Conservation (phyloP, 2,888 invertebrate genomes). For the Heliconius cydno region DNA sequence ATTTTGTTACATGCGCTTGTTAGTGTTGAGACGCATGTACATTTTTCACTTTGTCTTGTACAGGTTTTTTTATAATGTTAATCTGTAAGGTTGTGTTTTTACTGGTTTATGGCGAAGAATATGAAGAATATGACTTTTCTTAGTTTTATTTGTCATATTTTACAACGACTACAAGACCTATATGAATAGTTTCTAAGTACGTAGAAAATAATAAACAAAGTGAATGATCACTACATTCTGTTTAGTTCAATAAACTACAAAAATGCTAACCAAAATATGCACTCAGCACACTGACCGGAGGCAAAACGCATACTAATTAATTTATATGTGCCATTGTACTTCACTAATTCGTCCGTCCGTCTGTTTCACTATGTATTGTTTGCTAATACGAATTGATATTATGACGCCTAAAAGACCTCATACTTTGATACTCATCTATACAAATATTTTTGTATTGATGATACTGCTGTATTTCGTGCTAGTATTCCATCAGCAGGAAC, state of each 20-base stretch:
- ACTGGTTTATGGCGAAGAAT: neutral
- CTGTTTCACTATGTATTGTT: conserved; percentile 37
- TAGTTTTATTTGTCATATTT: too few relatives aligned
- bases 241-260: conserved; percentile 15
- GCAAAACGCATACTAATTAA: conserved; percentile 29
- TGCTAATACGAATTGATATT: conserved; percentile 41
- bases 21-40: conserved; percentile 23
- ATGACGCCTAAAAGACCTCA: conserved; percentile 3
- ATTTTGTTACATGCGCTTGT: conserved; percentile 31
- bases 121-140: too few relatives aligned
- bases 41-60: neutral
- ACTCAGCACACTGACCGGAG: neutral
- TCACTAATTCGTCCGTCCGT: conserved; percentile 37
- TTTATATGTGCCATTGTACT: conserved; percentile 35
- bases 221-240: too few relatives aligned
- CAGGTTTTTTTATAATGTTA: neutral
- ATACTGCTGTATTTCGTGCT: too few relatives aligned
- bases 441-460: too few relatives aligned
- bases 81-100: neutral
- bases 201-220: too few relatives aligned
- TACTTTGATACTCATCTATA: neutral
- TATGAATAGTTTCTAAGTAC: too few relatives aligned
- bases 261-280: neutral
- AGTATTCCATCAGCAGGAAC: too few relatives aligned
- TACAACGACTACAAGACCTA: too few relatives aligned